Conservation (phyloP, 2,113 vertebrate genomes). For the Crotalus horridus region DNA sequence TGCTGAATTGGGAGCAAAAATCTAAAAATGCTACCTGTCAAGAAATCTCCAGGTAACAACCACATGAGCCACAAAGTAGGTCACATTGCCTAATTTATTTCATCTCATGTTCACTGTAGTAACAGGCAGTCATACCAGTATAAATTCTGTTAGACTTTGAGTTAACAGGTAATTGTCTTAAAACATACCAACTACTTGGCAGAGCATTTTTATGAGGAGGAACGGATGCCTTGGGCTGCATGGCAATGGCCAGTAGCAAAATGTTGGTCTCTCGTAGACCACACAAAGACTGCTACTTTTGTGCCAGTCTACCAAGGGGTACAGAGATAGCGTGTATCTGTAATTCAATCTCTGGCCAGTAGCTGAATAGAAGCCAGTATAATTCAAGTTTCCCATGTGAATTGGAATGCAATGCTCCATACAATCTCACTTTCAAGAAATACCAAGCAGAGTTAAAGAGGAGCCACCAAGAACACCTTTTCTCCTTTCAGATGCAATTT, state of each 20-base stretch:
- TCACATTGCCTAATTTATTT: constrained; percentile 31
- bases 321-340: neutral
- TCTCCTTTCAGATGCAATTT: neutral
- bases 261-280: neutral
- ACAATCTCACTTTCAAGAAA: neutral
- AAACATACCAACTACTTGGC: constrained; percentile 24
- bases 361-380: neutral
- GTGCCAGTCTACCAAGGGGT: neutral
- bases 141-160: constrained; percentile 5
- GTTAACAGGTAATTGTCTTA: constrained; percentile 38
- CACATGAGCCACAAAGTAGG: neutral
- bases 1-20: neutral
- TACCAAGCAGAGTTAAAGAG: neutral
- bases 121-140: neutral
- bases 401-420: neutral
- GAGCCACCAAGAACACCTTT: neutral
- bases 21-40: constrained; percentile 8
- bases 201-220: constrained; percentile 5
- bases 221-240: neutral
- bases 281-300: neutral
- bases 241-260: neutral
- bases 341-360: neutral
- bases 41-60: neutral
- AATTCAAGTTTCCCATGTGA: neutral
- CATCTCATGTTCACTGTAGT: constrained; percentile 15